Base-by-base conservation (phyloP, 2,888 invertebrate species). In the Lithophane ornitopus region DNA sequence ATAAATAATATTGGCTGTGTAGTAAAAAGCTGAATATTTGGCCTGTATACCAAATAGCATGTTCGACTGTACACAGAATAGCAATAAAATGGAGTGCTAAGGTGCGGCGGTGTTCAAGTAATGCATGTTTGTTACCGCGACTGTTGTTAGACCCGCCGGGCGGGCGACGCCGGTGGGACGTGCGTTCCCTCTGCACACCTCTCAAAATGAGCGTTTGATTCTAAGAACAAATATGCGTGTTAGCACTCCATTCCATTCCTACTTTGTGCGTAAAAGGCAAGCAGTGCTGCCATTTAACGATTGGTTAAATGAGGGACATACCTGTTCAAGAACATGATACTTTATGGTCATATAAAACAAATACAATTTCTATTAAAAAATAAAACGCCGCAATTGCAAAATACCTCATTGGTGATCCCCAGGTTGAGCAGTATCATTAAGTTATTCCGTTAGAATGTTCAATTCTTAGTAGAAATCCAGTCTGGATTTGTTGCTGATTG, bases 201-300 rank as follows among this genome's bases (percentile, higher is more conserved):
- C 73, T 66, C 74, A 56, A 61, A 61, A 39, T 76, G 73, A 71
- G 61, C 63, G 65, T 68, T 76, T 59, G 81, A 44, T 76, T 84
- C 85, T 81, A 89, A 81, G 83, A 76, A 76, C 41, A 85, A 83
- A 83, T 74, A 72, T 76, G 81, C 56, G 41, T 68, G 81, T 83
- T 85, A 83, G 81, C 85, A 87, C 75, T 76, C 76, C 81, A 85
- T 79, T 76, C 63, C 56, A 46, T 74, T 58, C 6, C 71, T 74
- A 71, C 19, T 58, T 58, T n/a, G 54, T 80, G 82, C 61, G 12
- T 56, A 16, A n/a, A 19, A 56, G 39, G 63, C 11, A 71, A 58
- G 72, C 26, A 16, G 80, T 71, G 77, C 56, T 78, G 63, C 44
- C 41, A 39, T 58, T 9, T 56, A 46, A 52, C 11, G n/a, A n/a